Evolutionary conservation across 2,797 vertebrate genomes (phyloP).

Genomic region (Psittacula derbiana): DNA sequence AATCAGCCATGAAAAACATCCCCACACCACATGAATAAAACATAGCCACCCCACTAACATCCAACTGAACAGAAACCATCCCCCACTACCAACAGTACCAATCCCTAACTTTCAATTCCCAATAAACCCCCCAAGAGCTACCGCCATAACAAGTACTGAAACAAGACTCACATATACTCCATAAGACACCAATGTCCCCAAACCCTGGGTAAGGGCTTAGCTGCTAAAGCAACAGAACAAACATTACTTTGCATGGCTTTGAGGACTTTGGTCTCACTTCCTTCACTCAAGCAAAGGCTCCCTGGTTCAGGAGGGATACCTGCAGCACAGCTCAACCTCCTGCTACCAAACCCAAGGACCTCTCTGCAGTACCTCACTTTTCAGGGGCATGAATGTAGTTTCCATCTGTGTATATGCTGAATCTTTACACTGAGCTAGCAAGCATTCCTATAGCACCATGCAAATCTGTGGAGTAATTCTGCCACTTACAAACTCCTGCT

Average conservation of each 20-base stretch:
- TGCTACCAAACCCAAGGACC: background rate
- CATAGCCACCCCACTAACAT: background rate
- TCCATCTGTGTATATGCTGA: background rate
- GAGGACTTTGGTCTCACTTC: background rate
- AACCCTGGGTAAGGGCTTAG: background rate
- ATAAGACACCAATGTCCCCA: background rate
- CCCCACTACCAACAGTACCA: background rate
- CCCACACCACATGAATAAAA: background rate
- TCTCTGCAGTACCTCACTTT: background rate
- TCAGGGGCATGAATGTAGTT: background rate
- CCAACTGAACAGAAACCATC: background rate
- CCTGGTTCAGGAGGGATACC: background rate
- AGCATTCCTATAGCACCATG: background rate
- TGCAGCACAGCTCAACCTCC: background rate
- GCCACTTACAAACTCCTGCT: background rate
- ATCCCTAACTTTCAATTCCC: background rate
- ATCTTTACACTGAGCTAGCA: background rate
- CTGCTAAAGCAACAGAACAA: background rate
- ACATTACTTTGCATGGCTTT: background rate
- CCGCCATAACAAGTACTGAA: background rate
- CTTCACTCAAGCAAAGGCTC: background rate
- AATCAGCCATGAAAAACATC: background rate
- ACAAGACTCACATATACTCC: background rate
- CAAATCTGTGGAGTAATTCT: background rate
- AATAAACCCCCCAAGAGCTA: background rate